These are phyloP conservation scores for Phylloscopus trochiloides DNA, from an alignment of 2,113 vertebrate species.

Conservation along the genomic window DNA sequence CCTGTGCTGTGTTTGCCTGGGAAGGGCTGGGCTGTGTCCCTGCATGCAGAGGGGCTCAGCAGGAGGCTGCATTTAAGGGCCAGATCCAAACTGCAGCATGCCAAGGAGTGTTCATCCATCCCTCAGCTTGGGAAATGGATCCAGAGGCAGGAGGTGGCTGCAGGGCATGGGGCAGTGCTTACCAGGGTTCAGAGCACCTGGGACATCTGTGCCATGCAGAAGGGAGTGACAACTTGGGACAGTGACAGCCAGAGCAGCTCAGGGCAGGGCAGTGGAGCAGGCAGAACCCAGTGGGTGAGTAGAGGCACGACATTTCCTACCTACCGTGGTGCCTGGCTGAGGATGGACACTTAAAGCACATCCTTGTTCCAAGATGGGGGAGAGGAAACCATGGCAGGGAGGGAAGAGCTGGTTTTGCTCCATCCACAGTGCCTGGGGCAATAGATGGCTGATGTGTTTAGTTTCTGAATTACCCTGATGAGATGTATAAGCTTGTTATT, in stretches of 20 bases:
- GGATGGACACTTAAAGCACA: neutral
- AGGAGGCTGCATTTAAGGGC: neutral
- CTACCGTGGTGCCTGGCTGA: neutral
- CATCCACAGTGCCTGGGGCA: neutral
- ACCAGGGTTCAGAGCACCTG: neutral
- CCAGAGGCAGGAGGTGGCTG: neutral
- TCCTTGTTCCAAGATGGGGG: neutral
- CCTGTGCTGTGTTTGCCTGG: neutral
- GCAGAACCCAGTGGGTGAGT: neutral
- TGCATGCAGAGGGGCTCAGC: neutral
- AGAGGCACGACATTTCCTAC: neutral
- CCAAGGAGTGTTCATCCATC: neutral
- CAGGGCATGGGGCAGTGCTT: neutral
- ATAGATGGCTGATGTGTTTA: neutral
- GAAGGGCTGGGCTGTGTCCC: neutral
- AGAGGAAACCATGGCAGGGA: neutral
- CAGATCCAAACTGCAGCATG: rapidly evolving
- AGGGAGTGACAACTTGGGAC: neutral
- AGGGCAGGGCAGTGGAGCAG: neutral
- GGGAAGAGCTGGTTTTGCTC: neutral
- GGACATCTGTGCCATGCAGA: neutral
- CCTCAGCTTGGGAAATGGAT: neutral
- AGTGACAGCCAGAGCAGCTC: neutral
- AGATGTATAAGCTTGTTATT: slow-evolving; percentile 24
- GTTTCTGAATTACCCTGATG: neutral